phyloP scores from a whole-genome alignment of 2,797 vertebrate species.

The Tauraco hartlaubi region DNA sequence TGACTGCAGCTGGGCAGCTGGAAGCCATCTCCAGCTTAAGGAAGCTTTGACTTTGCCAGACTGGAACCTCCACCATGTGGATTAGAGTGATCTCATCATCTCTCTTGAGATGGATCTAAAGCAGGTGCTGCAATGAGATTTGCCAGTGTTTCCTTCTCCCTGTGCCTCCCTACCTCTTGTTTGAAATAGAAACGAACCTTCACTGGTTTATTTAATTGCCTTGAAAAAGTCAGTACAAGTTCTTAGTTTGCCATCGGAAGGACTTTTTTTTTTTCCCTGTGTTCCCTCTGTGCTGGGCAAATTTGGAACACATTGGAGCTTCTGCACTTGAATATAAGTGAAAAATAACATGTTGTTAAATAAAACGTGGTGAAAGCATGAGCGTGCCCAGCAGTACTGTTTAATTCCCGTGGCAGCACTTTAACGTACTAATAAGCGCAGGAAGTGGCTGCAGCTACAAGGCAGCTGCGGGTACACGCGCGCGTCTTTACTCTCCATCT shows the following conservation, averaged over 20 bases:
- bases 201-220: slow-evolving; percentile 11
- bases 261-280: neutral
- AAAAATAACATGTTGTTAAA: neutral
- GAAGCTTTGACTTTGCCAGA: neutral
- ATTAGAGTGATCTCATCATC: neutral
- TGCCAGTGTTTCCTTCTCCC: neutral
- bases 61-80: neutral
- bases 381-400: neutral
- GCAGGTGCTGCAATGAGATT: neutral
- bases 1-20: neutral
- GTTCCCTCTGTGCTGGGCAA: slow-evolving; percentile 22
- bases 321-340: neutral
- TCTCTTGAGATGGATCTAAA: neutral
- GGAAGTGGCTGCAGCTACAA: neutral
- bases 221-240: neutral
- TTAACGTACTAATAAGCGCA: fast-evolving
- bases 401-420: neutral
- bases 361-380: neutral
- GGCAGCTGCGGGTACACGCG: fast-evolving
- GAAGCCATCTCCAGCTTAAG: neutral
- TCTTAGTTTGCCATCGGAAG: neutral
- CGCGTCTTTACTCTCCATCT: neutral
- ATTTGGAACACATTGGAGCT: neutral
- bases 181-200: neutral
- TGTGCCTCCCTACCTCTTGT: slow-evolving; percentile 11